These are phyloP conservation scores for Verasper variegatus DNA, from an alignment of 2,113 vertebrate species.

Conservation along the genomic window DNA sequence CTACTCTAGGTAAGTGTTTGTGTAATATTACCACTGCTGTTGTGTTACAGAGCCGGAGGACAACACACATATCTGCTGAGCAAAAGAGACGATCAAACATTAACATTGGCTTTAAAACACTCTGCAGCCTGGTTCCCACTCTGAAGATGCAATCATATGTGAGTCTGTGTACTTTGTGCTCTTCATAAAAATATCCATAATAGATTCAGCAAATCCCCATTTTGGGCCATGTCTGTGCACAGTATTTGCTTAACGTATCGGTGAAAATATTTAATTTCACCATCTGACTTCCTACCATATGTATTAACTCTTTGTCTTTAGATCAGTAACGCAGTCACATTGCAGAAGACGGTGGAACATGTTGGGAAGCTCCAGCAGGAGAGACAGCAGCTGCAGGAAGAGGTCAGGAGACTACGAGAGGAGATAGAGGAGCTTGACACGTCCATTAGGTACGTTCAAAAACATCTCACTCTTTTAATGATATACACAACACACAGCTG, in stretches of 20 bases:
- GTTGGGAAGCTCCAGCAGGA: constrained; percentile 96
- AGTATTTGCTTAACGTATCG: not conserved
- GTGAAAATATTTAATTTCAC: too few relatives aligned
- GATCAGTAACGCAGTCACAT: constrained; percentile 91
- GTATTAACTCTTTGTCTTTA: constrained; percentile 55
- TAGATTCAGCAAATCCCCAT: not conserved
- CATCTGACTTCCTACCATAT: not conserved
- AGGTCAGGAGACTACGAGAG: constrained; percentile 89
- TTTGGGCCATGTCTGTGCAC: not conserved
- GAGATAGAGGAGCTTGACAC: constrained; percentile 93
- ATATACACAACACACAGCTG: not conserved
- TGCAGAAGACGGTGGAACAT: constrained; percentile 96
- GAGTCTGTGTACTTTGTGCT: constrained; percentile 60
- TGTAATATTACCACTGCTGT: constrained; percentile 11
- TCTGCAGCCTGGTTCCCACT: constrained; percentile 88
- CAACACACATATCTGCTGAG: constrained; percentile 91
- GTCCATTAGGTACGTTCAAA: constrained; percentile 88
- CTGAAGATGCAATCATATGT: constrained; percentile 86
- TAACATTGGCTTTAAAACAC: constrained; percentile 89
- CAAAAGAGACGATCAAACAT: constrained; percentile 96
- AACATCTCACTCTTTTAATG: not conserved
- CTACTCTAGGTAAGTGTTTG: not conserved
- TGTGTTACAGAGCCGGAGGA: constrained; percentile 85
- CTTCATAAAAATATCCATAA: not conserved
- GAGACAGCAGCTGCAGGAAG: constrained; percentile 90